Evolutionary conservation across 1,140 invertebrate species (phyloP).

Genomic region (Pissodes strobi): DNA sequence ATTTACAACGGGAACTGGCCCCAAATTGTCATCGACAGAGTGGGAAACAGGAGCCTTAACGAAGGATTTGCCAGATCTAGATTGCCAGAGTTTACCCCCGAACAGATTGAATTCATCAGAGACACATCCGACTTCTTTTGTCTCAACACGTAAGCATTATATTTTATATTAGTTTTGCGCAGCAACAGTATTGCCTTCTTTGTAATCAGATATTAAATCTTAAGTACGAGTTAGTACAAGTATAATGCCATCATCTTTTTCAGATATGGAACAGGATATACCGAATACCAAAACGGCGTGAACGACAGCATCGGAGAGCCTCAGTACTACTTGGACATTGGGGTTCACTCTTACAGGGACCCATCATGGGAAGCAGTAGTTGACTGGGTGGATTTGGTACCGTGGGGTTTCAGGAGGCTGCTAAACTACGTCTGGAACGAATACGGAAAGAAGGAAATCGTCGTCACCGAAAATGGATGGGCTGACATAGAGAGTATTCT

Average conservation of each 20-base stretch:
- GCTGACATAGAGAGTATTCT: constrained; percentile 48
- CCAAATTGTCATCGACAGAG: constrained; percentile 62
- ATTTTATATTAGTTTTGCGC: too few species aligned
- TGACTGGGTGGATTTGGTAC: constrained; percentile 43
- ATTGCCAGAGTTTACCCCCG: constrained; percentile 64
- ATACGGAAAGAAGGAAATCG: constrained; percentile 60
- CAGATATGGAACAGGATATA: constrained; percentile 10
- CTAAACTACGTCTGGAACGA: constrained; percentile 69
- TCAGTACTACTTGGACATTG: constrained; percentile 12
- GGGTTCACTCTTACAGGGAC: neutral
- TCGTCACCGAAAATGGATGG: constrained; percentile 67
- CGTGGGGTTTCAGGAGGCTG: constrained; percentile 69
- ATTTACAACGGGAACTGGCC: constrained; percentile 71
- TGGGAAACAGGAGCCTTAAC: constrained; percentile 61
- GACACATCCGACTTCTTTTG: constrained; percentile 51
- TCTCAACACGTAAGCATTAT: constrained; percentile 47
- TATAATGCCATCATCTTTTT: too few species aligned
- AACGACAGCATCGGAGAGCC: constrained; percentile 7
- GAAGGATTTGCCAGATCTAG: constrained; percentile 65
- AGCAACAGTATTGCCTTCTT: too few species aligned
- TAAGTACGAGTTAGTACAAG: neutral
- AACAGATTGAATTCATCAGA: constrained; percentile 63
- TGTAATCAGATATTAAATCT: too few species aligned
- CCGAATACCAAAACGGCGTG: constrained; percentile 1
- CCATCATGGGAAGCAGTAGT: constrained; percentile 15